These are phyloP conservation scores for Cherax quadricarinatus DNA, from an alignment of 1,140 invertebrate genomes.

Conservation along the genomic window DNA sequence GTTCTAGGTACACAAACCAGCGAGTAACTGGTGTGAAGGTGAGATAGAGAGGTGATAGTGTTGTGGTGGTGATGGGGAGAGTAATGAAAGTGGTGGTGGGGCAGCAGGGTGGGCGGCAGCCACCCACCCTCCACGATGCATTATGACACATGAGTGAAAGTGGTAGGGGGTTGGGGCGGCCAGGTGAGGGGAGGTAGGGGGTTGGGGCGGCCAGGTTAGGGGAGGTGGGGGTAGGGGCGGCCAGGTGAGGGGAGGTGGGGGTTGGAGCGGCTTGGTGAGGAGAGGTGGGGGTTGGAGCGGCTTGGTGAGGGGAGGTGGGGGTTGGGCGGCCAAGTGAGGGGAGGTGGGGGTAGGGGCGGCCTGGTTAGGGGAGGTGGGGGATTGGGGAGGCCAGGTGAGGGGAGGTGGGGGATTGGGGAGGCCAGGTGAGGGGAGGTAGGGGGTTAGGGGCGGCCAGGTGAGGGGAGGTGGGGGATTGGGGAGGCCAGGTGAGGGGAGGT, in stretches of 20 bases:
- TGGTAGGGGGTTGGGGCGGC: neutral
- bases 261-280: neutral
- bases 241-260: conserved; percentile 2
- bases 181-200: neutral
- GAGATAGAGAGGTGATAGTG: no score
- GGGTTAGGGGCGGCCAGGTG: neutral
- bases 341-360: neutral
- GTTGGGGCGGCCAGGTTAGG: neutral
- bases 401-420: neutral
- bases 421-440: neutral
- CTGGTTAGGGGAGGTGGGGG: neutral
- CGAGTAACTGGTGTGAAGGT: no score
- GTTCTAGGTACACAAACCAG: no score
- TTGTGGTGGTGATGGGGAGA: no score
- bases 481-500: neutral
- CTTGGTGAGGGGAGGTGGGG: neutral
- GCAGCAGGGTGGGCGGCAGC: no score
- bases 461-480: neutral
- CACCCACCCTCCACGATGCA: neutral
- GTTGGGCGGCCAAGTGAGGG: neutral
- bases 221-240: neutral
- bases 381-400: neutral
- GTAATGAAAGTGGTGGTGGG: no score
- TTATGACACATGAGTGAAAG: neutral
- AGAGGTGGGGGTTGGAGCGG: neutral